Conservation (phyloP, 2,113 vertebrate genomes). For the Cichladusa arquata region DNA sequence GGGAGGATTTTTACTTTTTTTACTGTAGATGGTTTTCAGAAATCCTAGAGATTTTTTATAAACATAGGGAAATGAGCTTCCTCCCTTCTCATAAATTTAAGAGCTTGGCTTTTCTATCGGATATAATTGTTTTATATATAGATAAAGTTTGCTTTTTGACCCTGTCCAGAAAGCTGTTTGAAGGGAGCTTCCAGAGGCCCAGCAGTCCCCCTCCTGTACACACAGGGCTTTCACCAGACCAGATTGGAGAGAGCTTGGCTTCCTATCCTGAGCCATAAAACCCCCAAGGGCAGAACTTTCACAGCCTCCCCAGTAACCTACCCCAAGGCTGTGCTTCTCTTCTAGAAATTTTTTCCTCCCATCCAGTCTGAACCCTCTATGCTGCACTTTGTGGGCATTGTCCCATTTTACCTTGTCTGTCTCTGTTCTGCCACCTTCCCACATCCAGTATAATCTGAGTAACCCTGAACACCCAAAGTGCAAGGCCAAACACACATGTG, state of each 20-base stretch:
- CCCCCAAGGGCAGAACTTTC: background rate
- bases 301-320: background rate
- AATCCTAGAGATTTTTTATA: background rate
- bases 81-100: background rate
- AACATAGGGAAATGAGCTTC: background rate
- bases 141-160: constrained; percentile 1
- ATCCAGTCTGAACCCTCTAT: background rate
- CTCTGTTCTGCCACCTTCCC: background rate
- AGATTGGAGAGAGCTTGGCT: background rate
- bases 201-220: background rate
- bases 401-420: background rate
- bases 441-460: background rate
- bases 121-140: background rate
- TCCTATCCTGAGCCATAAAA: background rate
- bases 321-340: fast-evolving
- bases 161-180: background rate
- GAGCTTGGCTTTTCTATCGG: background rate
- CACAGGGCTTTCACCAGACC: fast-evolving
- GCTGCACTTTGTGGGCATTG: background rate
- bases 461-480: background rate
- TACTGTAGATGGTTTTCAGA: background rate
- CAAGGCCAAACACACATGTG: fast-evolving
- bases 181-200: background rate
- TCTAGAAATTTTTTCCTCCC: background rate
- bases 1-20: background rate